phyloP scores from a whole-genome alignment of 1,140 invertebrate genomes.

The Neodiprion virginianus region DNA sequence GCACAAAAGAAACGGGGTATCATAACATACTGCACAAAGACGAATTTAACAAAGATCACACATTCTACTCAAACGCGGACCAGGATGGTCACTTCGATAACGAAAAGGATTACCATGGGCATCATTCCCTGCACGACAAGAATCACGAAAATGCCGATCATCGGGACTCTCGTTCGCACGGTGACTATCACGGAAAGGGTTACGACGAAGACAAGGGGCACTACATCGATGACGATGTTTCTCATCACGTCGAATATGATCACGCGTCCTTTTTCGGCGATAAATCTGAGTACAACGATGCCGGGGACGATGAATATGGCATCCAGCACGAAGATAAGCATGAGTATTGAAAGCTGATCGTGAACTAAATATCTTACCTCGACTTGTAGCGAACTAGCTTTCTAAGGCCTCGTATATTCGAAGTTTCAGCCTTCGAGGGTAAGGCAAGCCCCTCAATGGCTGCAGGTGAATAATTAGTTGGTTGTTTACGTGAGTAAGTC shows the following conservation, averaged over 20 bases:
- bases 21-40: conserved; percentile 72
- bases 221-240: conserved; percentile 42
- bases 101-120: conserved; percentile 51
- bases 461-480: too few relatives aligned
- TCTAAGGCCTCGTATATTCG: too few relatives aligned
- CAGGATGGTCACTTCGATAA: conserved; percentile 65
- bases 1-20: conserved; percentile 68
- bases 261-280: conserved; percentile 33
- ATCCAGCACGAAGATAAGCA: not conserved
- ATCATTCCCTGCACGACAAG: conserved; percentile 54
- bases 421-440: too few relatives aligned
- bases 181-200: conserved; percentile 50
- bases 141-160: conserved; percentile 55
- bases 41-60: conserved; percentile 71
- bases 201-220: conserved; percentile 53
- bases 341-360: too few relatives aligned
- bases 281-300: conserved; percentile 31
- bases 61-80: conserved; percentile 70
- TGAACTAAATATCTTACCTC: too few relatives aligned
- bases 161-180: conserved; percentile 53
- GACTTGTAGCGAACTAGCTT: too few relatives aligned
- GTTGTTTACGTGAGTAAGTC: too few relatives aligned
- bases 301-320: not conserved
- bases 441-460: too few relatives aligned
- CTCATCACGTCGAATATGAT: conserved; percentile 39